Base-by-base conservation (phyloP, 2,113 vertebrate species). In the Ariopsis seemanni region DNA sequence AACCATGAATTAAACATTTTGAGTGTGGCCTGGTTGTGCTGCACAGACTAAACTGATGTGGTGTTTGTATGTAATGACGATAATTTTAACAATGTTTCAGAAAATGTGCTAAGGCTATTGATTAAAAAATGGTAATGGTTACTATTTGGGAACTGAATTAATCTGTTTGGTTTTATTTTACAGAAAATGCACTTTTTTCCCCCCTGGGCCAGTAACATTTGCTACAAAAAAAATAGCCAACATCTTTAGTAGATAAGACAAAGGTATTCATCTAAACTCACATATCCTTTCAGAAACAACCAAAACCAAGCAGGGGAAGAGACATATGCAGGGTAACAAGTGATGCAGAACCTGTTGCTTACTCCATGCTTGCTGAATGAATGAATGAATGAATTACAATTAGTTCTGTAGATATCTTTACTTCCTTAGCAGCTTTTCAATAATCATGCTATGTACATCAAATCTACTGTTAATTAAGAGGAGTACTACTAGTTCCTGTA, bases 1-100 rank as follows among this genome's bases (percentile, higher is more conserved):
- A 62, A 42, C 17, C 27, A 57, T 80, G 77, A 80, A 80, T 60
- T 42, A 60, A 60, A 81, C 79, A 81, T 58, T 34, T 58, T 5
- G 27, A 30, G 15, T 34, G 27, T 42, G 42, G 42, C 42, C 42
- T 42, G 60, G 30, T 25, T 60, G 27, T 22, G 8, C 27, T 2
- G 18, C 9, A 57, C 27, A 34, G 55, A 75, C 9, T 25, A 58
- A 81, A 60, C 55, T 60, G 79, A 42, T 60, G 9, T 42, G 18
- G 8, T 62, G 17, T 30, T 60, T 81, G 18, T 22, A 80, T 20
- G 30, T 80, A 30, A 80, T 1, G 20, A 25, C 42, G 12, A n/a
- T 27, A 6, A 55, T 60, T 62, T 6, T 11, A 81, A 58, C 10
- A 50, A 15, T 78, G 22, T 22, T 58, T 78, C 53, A 18, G 27